Evolutionary conservation across 2,113 vertebrate species (phyloP).

Genomic region (Oncorhynchus tshawytscha): DNA sequence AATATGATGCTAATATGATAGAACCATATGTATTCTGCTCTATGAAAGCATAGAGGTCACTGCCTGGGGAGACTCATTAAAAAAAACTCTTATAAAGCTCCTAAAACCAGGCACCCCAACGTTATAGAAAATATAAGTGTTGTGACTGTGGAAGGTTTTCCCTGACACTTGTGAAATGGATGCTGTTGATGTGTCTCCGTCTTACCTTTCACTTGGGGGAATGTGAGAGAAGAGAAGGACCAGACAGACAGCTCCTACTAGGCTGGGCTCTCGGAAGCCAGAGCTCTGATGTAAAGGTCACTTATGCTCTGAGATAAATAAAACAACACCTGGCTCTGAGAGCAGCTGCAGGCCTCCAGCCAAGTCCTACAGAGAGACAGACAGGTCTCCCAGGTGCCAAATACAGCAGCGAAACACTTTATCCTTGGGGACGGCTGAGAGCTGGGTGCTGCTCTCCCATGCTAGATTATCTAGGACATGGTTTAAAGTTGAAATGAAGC

Average conservation of each 20-base stretch:
- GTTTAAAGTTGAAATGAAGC: neutral
- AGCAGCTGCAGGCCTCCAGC: slow-evolving; percentile 49
- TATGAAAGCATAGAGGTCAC: neutral
- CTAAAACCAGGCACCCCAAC: neutral
- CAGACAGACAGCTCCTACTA: slow-evolving; percentile 45
- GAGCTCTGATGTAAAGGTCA: slow-evolving; percentile 64
- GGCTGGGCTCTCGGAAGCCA: slow-evolving; percentile 41
- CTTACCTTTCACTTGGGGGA: neutral
- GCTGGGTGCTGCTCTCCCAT: neutral
- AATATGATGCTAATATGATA: slow-evolving; percentile 9
- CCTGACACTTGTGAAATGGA: neutral
- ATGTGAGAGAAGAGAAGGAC: slow-evolving; percentile 25
- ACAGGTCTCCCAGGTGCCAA: neutral
- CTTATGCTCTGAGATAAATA: slow-evolving; percentile 69
- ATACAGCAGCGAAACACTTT: neutral
- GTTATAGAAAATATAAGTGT: neutral
- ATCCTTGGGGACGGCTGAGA: too few species aligned
- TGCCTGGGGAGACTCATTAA: neutral
- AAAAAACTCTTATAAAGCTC: neutral
- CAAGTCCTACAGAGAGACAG: slow-evolving; percentile 45
- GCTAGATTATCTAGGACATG: neutral
- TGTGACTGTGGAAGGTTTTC: neutral
- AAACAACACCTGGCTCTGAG: slow-evolving; percentile 69
- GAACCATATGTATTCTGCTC: too few species aligned
- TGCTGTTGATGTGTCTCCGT: neutral